Percentiles rank a stretch among this genome's conserved stretches.
Evolutionary conservation across 1,140 invertebrate genomes (phyloP).

Genomic region (Daktulosphaira vitifoliae): DNA sequence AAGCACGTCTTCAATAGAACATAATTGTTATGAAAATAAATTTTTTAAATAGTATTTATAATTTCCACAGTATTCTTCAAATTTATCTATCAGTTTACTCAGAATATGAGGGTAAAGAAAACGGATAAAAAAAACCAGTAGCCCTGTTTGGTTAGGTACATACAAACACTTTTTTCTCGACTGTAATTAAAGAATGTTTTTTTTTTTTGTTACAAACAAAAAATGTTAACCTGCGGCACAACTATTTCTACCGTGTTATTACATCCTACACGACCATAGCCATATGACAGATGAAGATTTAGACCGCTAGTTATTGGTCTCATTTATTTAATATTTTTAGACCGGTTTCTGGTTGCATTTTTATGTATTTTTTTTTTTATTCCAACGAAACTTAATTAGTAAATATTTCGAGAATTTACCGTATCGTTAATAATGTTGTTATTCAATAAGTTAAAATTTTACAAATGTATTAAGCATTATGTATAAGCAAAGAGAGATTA

Average conservation of each 20-base stretch:
- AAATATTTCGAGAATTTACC: too few relatives aligned
- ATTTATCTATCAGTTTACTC: conserved; percentile 5
- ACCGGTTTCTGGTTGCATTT: background rate
- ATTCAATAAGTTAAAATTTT: too few relatives aligned
- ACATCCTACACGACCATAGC: background rate
- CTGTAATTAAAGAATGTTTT: conserved; percentile 20
- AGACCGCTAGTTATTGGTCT: background rate
- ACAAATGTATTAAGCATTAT: too few relatives aligned
- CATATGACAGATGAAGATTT: background rate
- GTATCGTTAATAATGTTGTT: too few relatives aligned
- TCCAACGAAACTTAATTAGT: too few relatives aligned
- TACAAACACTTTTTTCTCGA: background rate
- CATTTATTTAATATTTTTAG: background rate
- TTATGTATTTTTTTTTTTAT: background rate
- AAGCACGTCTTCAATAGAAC: too few relatives aligned
- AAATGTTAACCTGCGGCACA: background rate
- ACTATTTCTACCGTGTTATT: background rate
- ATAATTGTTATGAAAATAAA: too few relatives aligned
- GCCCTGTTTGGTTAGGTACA: background rate
- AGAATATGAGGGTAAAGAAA: too few relatives aligned
- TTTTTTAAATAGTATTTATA: too few relatives aligned
- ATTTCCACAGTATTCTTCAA: too few relatives aligned
- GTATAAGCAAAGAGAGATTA: too few relatives aligned
- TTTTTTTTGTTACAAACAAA: background rate
- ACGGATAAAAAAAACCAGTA: conserved; percentile 28